Base-by-base conservation (phyloP, 2,113 vertebrate genomes). In the Lontra canadensis region DNA sequence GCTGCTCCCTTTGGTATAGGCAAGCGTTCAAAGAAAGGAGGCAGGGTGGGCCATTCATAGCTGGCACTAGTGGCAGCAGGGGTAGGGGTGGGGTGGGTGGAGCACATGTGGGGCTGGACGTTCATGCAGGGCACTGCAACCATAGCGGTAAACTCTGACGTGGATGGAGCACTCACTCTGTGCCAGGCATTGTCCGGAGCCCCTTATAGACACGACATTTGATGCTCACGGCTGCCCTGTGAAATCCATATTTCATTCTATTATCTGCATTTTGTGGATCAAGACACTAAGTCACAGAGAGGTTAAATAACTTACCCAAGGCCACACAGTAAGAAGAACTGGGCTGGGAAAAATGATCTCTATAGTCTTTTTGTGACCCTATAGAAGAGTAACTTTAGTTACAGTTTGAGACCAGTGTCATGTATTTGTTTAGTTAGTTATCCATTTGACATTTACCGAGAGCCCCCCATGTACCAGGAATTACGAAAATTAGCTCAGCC, bases 191-290 rank as follows among this genome's bases (percentile, higher is more conserved):
- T 26, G 1, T 17, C 82, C 18, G 18, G 67, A 65, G 59, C 21
- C 17, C 29, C 71, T 81, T 36, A 44, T 18, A 49, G 23, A 71
- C 36, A 73, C 20, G 78, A 55, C 67, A 13, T 80, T 29, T 52
- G 67, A 26, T 55, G 18, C 13, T 79, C 81, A 26, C 0, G 0
- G 57, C 15, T 25, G 20, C 26, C 3, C 61, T 73, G 1, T 39
- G 65, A 79, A 36, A 42, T 31, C 52, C 14, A 67, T 11, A 29
- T 25, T 12, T 55, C 9, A 15, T 92, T 96, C 52, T 52, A 1
- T 55, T 78, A 80, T 36, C 67, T 34, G 20, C 13, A 21, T 67
- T 42, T 83, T 67, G 18, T 18, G 31, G 18, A 25, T 49, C 55
- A 59, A 74, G 47, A 52, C 57, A 47, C 14, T 4, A 73, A 90